phyloP scores from a whole-genome alignment of 2,113 vertebrate species.

The Ramphastos sulfuratus region DNA sequence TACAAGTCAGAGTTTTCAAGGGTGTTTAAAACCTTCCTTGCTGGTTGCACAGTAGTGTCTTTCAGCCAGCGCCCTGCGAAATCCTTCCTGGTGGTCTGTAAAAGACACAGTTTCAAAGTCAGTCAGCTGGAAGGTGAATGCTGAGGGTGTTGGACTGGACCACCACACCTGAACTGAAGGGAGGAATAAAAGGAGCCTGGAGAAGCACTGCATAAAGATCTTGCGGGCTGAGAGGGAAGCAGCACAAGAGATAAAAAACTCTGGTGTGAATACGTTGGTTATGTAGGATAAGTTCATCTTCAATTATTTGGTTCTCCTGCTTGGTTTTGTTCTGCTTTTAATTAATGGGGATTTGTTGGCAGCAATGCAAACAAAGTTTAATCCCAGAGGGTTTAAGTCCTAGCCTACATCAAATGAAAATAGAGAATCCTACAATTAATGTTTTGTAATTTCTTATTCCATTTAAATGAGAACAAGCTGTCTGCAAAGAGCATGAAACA shows the following conservation, averaged over 20 bases:
- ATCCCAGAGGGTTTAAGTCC: neutral
- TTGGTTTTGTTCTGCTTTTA: neutral
- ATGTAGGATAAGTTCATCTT: neutral
- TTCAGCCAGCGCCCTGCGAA: constrained; percentile 8
- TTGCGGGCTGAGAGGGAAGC: neutral
- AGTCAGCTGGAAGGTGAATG: neutral
- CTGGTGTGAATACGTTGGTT: neutral
- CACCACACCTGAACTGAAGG: neutral
- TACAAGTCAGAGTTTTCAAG: constrained; percentile 2
- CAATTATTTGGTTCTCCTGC: neutral
- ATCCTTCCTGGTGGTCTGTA: constrained; percentile 16
- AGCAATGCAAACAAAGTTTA: neutral
- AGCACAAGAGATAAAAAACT: neutral
- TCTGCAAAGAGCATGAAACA: neutral
- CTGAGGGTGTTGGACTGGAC: neutral
- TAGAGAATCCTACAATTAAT: neutral
- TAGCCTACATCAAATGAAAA: neutral
- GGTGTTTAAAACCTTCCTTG: constrained; percentile 43
- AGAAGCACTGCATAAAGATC: neutral
- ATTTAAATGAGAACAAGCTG: neutral
- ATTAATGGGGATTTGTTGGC: neutral
- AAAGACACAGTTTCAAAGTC: neutral
- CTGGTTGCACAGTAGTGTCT: constrained; percentile 32
- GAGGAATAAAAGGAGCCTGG: neutral
- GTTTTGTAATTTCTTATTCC: neutral